Conservation (phyloP, 2,113 vertebrate species). For the Sceloporus tristichus region DNA sequence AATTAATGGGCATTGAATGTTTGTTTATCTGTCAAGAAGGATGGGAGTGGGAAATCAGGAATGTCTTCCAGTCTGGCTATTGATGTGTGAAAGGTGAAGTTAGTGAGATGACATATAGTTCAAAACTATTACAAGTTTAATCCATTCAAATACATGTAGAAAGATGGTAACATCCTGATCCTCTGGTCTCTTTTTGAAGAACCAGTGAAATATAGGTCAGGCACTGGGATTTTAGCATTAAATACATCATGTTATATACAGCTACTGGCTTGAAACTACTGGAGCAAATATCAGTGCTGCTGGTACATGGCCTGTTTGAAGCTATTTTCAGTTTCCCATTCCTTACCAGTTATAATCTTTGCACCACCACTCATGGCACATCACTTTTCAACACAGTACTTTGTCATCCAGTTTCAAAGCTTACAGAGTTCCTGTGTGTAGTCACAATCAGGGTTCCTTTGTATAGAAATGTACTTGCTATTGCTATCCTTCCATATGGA, state of each 20-base stretch:
- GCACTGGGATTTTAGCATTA: background rate
- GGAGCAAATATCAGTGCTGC: background rate
- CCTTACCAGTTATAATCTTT: too few relatives aligned
- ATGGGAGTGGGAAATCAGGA: background rate
- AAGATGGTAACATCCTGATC: background rate
- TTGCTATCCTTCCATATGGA: too few relatives aligned
- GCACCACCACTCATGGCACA: too few relatives aligned
- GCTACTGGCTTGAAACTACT: background rate
- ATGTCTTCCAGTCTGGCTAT: conserved; percentile 22
- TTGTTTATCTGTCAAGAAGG: conserved; percentile 57
- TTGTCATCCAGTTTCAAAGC: too few relatives aligned
- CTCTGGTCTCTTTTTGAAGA: background rate
- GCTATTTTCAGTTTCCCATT: too few relatives aligned
- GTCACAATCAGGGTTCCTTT: too few relatives aligned
- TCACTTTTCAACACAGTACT: too few relatives aligned
- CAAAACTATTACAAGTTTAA: background rate
- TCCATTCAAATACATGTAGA: background rate
- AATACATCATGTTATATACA: background rate
- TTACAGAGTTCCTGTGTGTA: too few relatives aligned
- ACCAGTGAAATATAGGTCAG: background rate
- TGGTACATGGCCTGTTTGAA: background rate
- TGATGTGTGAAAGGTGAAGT: conserved; percentile 37
- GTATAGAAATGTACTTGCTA: too few relatives aligned
- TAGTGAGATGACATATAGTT: background rate
- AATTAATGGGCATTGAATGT: conserved; percentile 57